Evolutionary conservation across 2,797 vertebrate genomes (phyloP).

Genomic region (Periophthalmus magnuspinnatus): DNA sequence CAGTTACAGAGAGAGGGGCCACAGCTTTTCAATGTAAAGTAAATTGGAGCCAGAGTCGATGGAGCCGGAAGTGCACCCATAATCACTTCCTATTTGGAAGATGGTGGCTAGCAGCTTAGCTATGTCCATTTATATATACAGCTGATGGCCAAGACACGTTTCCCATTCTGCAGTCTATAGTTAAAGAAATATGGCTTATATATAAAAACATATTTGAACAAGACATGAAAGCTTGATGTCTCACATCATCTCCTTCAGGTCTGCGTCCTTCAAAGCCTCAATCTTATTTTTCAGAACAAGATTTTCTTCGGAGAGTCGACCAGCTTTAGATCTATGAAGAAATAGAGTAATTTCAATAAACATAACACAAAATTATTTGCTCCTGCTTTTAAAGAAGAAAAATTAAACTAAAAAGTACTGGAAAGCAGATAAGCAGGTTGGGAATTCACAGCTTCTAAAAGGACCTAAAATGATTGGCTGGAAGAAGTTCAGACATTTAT

Average conservation of each 20-base stretch:
- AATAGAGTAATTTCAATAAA: not conserved
- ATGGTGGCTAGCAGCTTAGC: too few relatives aligned
- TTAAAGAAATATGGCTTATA: too few relatives aligned
- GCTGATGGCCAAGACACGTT: not conserved
- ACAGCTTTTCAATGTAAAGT: too few relatives aligned
- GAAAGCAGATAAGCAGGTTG: not conserved
- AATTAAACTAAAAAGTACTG: not conserved
- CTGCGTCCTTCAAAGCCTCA: slow-evolving; percentile 80
- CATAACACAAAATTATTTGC: not conserved
- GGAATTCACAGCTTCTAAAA: not conserved
- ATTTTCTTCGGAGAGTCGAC: slow-evolving; percentile 86
- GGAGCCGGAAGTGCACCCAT: too few relatives aligned
- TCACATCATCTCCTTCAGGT: slow-evolving; percentile 86
- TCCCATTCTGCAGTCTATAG: too few relatives aligned
- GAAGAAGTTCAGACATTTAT: not conserved
- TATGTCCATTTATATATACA: too few relatives aligned
- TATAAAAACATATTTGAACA: too few relatives aligned
- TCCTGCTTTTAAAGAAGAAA: not conserved
- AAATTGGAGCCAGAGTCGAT: too few relatives aligned
- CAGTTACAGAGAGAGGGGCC: too few relatives aligned
- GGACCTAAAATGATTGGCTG: not conserved
- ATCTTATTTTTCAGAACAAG: slow-evolving; percentile 78
- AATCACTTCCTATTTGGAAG: too few relatives aligned
- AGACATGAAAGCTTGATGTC: slow-evolving; percentile 20
- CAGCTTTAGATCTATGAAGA: slow-evolving; percentile 79